Evolutionary conservation across 2,888 invertebrate species (phyloP), one percentile per base, ranked within the genome.

Genomic region (Teinopalpus imperialis): DNA sequence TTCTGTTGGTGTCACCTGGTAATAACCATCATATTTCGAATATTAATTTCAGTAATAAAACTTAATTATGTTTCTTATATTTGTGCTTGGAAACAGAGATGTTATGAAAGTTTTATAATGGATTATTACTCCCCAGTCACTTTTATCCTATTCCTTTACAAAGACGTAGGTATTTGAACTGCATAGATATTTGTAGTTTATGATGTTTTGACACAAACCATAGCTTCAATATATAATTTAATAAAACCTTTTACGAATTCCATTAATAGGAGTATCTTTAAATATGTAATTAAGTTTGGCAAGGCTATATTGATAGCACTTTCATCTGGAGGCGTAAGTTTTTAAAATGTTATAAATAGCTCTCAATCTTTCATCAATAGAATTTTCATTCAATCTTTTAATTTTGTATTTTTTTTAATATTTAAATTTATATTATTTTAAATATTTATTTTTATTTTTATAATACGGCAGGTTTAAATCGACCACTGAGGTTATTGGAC

Each of bases 401-500:
- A n/a, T n/a, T n/a, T n/a, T n/a, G n/a, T n/a, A n/a, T n/a, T n/a
- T n/a, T n/a, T n/a, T n/a, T n/a, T n/a, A n/a, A n/a, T n/a, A n/a
- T n/a, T n/a, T n/a, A n/a, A n/a, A n/a, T n/a, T n/a, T n/a, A n/a
- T n/a, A n/a, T n/a, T n/a, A n/a, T n/a, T n/a, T n/a, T n/a, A n/a
- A n/a, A n/a, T n/a, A n/a, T n/a, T n/a, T n/a, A n/a, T n/a, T n/a
- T n/a, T n/a, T n/a, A n/a, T n/a, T n/a, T n/a, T n/a, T n/a, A n/a
- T n/a, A n/a, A n/a, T n/a, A n/a, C n/a, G n/a, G n/a, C n/a, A n/a
- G n/a, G n/a, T n/a, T n/a, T 27, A 43, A 35, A 43, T 14, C 30
- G 6, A 9, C 9, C 24, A 4, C 9, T 23, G 1, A 13, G 23
- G 23, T 36, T 44, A 37, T 37, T 40, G 27, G 45, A 43, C 57